phyloP scores from a whole-genome alignment of 35 echinoderm and acorn worm genomes.

The Ophiothrix spiculata region DNA sequence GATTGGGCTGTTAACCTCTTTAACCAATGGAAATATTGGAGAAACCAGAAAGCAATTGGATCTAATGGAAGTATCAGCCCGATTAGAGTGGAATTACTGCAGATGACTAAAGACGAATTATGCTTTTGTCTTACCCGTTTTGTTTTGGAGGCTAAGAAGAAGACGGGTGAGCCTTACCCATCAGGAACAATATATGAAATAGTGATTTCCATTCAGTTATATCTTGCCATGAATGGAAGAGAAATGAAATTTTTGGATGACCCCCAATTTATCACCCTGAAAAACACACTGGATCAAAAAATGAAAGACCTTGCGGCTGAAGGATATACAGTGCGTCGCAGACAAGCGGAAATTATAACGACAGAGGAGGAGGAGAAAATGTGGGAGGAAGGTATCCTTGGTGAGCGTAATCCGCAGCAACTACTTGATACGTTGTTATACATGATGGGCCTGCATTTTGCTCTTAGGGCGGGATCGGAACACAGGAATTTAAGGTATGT shows the following conservation, averaged over 20 bases:
- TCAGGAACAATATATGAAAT: background rate
- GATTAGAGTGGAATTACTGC: background rate
- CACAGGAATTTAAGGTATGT: background rate
- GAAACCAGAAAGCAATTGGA: too few relatives aligned
- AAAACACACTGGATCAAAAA: background rate
- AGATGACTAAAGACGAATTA: background rate
- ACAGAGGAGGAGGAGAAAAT: background rate
- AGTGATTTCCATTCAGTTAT: background rate
- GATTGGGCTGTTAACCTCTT: background rate
- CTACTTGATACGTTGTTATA: background rate
- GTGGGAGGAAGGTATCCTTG: background rate
- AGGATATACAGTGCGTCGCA: background rate
- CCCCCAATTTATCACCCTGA: background rate
- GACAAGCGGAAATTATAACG: background rate
- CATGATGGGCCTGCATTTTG: slow-evolving; percentile 13
- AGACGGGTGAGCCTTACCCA: background rate
- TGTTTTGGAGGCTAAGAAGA: background rate
- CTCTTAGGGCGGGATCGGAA: background rate
- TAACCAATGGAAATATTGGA: background rate
- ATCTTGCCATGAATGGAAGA: background rate
- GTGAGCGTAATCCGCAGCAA: background rate
- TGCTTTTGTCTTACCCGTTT: background rate
- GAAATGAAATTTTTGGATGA: background rate
- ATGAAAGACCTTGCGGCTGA: background rate
- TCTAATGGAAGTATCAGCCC: background rate